Evolutionary conservation across 2,888 invertebrate genomes (phyloP).

Genomic region (Trissonchulus latispiculum): DNA sequence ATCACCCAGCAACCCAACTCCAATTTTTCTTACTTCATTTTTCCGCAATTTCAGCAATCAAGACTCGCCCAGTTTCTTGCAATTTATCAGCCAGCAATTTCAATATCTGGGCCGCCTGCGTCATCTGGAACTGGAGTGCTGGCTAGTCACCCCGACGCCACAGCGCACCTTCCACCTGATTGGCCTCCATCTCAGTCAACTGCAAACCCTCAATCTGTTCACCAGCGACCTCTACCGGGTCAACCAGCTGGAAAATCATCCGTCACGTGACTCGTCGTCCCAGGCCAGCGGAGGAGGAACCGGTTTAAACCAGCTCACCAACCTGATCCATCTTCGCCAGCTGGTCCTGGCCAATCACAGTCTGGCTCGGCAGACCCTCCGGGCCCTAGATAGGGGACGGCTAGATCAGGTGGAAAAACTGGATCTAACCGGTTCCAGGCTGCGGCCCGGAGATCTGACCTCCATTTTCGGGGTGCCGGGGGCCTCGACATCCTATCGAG

Average conservation of each 20-base stretch:
- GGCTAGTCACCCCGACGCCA: background rate
- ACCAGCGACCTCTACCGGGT: background rate
- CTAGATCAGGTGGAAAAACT: background rate
- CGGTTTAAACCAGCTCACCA: background rate
- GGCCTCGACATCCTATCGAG: no score
- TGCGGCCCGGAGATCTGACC: background rate
- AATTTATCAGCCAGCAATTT: background rate
- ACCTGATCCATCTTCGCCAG: background rate
- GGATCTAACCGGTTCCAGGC: background rate
- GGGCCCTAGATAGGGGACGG: background rate
- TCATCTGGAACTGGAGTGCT: background rate
- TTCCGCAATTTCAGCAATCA: background rate
- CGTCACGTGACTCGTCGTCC: background rate
- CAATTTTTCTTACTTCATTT: no score
- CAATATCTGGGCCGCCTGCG: background rate
- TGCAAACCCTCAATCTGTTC: background rate
- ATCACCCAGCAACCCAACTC: no score
- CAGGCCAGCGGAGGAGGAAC: no score
- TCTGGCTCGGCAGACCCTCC: background rate
- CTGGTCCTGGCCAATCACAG: background rate
- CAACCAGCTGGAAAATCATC: background rate
- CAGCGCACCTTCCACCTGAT: background rate
- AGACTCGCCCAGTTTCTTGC: background rate
- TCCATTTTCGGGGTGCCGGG: background rate
- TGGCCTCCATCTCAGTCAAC: background rate